Base-by-base conservation (phyloP, 2,888 invertebrate genomes). In the Temnothorax ravouxi region DNA sequence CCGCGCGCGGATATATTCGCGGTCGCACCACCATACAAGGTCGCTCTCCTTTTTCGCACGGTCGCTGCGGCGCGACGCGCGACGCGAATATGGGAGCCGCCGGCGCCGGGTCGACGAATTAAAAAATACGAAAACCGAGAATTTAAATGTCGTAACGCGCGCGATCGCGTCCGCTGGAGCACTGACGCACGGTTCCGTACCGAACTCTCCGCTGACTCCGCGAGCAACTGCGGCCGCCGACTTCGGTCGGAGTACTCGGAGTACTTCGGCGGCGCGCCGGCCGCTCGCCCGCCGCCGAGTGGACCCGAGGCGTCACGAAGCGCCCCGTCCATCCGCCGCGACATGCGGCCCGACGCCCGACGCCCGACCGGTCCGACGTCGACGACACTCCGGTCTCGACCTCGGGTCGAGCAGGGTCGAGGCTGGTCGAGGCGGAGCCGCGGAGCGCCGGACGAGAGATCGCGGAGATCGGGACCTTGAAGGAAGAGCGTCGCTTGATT, bases 121-220 rank as follows among this genome's bases (percentile, higher is more conserved):
- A 25, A 25, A 77, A 56, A 47, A 59, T 29, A 29, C 34, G 61
- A 13, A 13, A 54, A 52, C 34, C 83, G 67, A 41, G 67, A 41
- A 74, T 86, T 72, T 87, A 47, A 74, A 86, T 90, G 34, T 6
- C 6, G 87, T 88, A 88, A 88, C 90, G 89, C 85, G 75, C 89
- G 85, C 91, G 89, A 86, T 86, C 91, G 91, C 92, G 91, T 91
- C 89, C 91, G 91, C 87, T 91, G 90, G 91, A 91, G 91, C 92
- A 94, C 93, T 93, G 92, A 92, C 87, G 88, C 88, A 88, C 88
- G 88, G 29, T 29, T 29, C 29, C 52, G 86, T 77, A 84, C 91
- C 69, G 82, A 76, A 91, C 84, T 86, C 84, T 86, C 89, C 84
- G 29, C 29, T 29, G 29, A 86, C 89, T 86, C 89, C 85, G 85